phyloP scores from a whole-genome alignment of 2,797 vertebrate genomes.

The Chloroceryle amazona region DNA sequence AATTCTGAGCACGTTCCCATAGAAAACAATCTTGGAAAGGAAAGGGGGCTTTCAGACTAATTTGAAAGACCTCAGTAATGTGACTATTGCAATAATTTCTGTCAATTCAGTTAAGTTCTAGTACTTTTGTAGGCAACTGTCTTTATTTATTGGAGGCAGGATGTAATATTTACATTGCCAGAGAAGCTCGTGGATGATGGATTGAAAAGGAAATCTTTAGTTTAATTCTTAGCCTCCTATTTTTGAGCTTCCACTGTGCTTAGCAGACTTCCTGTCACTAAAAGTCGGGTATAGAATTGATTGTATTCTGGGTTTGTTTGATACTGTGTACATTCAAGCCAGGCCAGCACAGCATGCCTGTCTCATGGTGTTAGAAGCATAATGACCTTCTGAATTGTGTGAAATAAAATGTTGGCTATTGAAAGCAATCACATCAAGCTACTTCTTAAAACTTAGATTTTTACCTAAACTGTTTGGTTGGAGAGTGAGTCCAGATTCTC shows the following conservation, averaged over 20 bases:
- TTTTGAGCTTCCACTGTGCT: background rate
- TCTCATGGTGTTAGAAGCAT: background rate
- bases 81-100: background rate
- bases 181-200: background rate
- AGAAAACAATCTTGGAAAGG: background rate
- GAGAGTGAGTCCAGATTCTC: background rate
- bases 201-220: background rate
- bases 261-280: background rate
- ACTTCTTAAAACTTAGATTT: background rate
- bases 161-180: background rate
- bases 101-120: background rate
- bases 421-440: background rate
- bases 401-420: background rate
- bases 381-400: background rate
- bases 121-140: background rate
- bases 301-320: background rate
- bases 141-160: background rate
- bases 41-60: background rate
- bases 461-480: background rate
- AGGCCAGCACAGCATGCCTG: rapidly evolving
- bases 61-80: background rate
- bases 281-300: background rate
- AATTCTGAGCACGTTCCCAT: background rate
- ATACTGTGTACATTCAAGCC: background rate
- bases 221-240: background rate